Base-by-base conservation (phyloP, 1,140 invertebrate genomes). In the Bombus affinis region DNA sequence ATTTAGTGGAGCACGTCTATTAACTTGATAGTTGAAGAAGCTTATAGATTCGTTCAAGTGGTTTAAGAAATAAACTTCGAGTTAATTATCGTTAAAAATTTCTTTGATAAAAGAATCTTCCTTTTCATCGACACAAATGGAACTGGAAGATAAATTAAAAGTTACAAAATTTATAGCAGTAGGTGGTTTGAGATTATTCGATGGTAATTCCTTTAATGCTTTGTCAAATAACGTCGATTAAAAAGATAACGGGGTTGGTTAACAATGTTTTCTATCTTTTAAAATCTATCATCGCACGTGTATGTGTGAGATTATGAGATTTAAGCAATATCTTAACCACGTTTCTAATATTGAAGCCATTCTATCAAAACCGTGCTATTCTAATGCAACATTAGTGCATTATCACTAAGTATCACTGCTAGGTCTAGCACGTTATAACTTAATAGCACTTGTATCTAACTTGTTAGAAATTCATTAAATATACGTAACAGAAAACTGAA, bases 401-500 rank as follows among this genome's bases (percentile, higher is more conserved):
- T 22, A 6, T 32, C 32, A 32, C 0, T 8, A 53, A 22, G 18
- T 22, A 53, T 18, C 15, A 22, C 18, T 53, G 5, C 5, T 53
- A 8, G 5, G 1, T 53, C 18, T 8, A 8, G 18, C 22, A 22
- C 47, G 0, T 2, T 22, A 22, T 5, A 53, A 22, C 18, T 22
- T 53, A 22, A 53, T 22, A 53, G 47, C 0, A 22, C 5, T 53
- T 22, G 6, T 6, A 8, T 53, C 8, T 53, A 53, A 53, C 6
- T 22, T 8, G 47, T 8, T 22, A 22, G 6, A 53, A 22, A 53
- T 53, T 53, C 5, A 2, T 53, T 8, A 22, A 53, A 53, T 53
- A 6, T 2, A 5, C 0, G 18, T 22, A 53, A 22, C 0, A 0
- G 2, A 8, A 22, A 22, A 2, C 6, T 22, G 18, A 22, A 22